Evolutionary conservation across 2,113 vertebrate genomes (phyloP).

Genomic region (Smithornis capensis): DNA sequence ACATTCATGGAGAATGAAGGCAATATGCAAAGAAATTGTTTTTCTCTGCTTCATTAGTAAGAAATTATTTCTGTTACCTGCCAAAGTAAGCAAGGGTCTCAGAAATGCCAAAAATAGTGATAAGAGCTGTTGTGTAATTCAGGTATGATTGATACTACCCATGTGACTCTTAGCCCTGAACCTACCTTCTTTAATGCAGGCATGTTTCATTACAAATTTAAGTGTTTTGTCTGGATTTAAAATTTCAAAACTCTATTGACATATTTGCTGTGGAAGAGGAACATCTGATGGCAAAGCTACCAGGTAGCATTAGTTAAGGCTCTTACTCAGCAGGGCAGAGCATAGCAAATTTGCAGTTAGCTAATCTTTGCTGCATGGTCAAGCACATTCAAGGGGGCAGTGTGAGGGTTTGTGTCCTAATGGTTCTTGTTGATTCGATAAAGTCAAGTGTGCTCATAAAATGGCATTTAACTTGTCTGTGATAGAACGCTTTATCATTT

Average conservation of each 20-base stretch:
- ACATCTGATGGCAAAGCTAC: neutral
- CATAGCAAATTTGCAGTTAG: neutral
- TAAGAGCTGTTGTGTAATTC: neutral
- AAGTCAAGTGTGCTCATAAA: neutral
- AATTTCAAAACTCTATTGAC: neutral
- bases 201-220: neutral
- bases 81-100: neutral
- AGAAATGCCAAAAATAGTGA: neutral
- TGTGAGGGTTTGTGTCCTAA: neutral
- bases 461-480: neutral
- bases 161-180: neutral
- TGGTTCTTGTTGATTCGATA: neutral
- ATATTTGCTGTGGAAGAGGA: neutral
- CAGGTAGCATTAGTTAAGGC: neutral
- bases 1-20: neutral
- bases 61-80: neutral
- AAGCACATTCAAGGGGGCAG: neutral
- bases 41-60: neutral
- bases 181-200: neutral
- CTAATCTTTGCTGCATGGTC: neutral
- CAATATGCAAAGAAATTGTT: neutral
- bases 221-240: neutral
- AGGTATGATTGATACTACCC: neutral
- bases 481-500: neutral
- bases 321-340: neutral